Evolutionary conservation across 2,888 invertebrate genomes (phyloP), one percentile per base, ranked within the genome.

Genomic region (Dorcus parallelipipedus): DNA sequence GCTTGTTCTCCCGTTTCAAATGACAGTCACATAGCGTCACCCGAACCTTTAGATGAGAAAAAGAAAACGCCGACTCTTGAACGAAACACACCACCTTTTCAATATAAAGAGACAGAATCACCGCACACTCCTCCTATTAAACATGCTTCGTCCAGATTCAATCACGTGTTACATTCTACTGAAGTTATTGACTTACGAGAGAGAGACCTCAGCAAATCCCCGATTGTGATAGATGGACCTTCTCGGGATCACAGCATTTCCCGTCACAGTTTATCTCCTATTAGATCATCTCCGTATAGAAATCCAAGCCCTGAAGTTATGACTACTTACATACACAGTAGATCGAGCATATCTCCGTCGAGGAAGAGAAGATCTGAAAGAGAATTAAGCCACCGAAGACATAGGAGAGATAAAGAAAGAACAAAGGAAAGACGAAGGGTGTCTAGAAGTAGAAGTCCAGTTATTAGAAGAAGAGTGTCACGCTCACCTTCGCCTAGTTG

Each of bases 81-180:
- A 48, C 40, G 53, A 57, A 57, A 54, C 20, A 57, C 60, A 40
- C 60, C 60, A 14, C 60, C 56, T 14, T 41, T 56, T 50, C 55
- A 56, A n/a, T 56, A 56, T 17, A 66, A 64, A 56, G 60, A 61
- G 43, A 73, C 49, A 72, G 82, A 81, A 51, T 89, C 89, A 1
- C 90, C 90, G 0, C 89, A 89, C 74, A 89, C 90, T 3, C 89
- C 90, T 0, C 80, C 83, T 1, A 62, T 63, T 38, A 53, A 56
- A 17, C 5, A 41, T 23, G 42, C 48, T 56, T 55, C 51, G 4
- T 17, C 45, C 1, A 45, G 20, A 45, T n/a, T 45, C 1, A 64
- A 64, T 58, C 60, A 64, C 42, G 56, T 42, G 38, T 49, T 41
- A 10, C 38, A 33, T 23, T 50, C 58, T 17, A 17, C 52, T 17